Evolutionary conservation across 2,888 invertebrate species (phyloP), one percentile per base, ranked within the genome.

Genomic region (Elysia crispata): DNA sequence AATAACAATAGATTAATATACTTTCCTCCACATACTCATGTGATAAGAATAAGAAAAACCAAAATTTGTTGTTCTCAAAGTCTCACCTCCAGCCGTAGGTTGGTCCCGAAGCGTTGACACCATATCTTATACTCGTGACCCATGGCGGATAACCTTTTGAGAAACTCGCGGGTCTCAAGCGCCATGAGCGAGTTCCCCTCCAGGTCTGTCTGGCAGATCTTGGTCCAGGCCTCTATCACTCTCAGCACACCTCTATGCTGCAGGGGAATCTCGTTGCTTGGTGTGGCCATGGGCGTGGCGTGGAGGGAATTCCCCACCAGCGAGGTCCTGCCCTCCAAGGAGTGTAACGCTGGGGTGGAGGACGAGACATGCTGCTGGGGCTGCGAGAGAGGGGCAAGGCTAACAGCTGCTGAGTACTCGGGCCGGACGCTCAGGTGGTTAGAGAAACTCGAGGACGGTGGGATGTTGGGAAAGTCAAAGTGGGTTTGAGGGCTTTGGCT

Each of bases 71-170:
- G 13, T 20, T 54, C 54, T 54, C 13, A 54, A 54, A 54, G 11
- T 3, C 86, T 84, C 84, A 92, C 92, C 88, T 91, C 90, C 18
- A 91, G 85, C 77, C 90, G 88, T 30, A 91, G 85, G 25, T 85
- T 85, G 20, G 84, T 84, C 8, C 90, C 85, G 74, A 92, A 88
- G 60, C 87, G 88, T 62, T 91, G 89, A 72, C 91, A 89, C 94
- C 94, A 94, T 75, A 92, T 91, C 81, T 93, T 92, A 87, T 94
- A 94, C 49, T 93, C 93, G 18, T 93, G 91, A 41, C 94, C 94
- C 76, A 94, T 93, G 20, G 93, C 91, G 8, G 93, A 92, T 76
- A 93, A 92, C 87, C 93, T 93, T 82, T 92, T 91, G 78, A 94
- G 91, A 86, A 94, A 94, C 82, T 94, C 94, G 80, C 93, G 89